Percentiles rank a stretch among this genome's conserved stretches.
Conservation (phyloP, 2,113 vertebrate genomes). For the Pelodiscus sinensis region DNA sequence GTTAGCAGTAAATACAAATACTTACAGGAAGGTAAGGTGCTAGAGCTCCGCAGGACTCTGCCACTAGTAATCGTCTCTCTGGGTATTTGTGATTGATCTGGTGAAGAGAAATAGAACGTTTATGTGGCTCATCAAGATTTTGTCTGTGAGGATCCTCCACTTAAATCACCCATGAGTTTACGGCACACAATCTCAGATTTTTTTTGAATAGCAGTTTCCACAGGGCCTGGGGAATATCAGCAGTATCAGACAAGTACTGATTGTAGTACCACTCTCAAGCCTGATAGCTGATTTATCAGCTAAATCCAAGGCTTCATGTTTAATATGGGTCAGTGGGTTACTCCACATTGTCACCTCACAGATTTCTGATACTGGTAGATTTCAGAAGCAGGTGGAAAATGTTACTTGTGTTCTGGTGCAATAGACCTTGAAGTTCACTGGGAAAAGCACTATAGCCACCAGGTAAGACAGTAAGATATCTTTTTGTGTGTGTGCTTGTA, state of each 20-base stretch:
- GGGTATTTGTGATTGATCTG: slow-evolving; percentile 99
- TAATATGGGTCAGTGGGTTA: not conserved
- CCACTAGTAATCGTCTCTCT: slow-evolving; percentile 95
- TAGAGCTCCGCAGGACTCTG: slow-evolving; percentile 96
- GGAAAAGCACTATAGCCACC: not conserved
- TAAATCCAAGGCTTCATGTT: not conserved
- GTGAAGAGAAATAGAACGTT: slow-evolving; percentile 30
- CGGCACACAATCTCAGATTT: not conserved
- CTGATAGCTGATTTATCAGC: not conserved
- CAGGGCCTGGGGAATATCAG: not conserved
- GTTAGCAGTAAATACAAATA: not conserved
- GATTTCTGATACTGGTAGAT: not conserved
- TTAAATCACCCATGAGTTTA: not conserved
- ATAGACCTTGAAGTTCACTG: accelerated
- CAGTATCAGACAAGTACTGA: not conserved
- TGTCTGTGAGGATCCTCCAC: not conserved
- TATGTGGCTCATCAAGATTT: not conserved
- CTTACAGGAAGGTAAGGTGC: slow-evolving; percentile 98
- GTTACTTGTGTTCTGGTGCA: not conserved
- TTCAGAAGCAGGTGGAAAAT: not conserved
- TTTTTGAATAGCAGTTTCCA: not conserved
- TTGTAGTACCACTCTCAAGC: not conserved
- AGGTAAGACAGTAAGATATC: not conserved
- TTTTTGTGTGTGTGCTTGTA: not conserved
- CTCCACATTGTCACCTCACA: not conserved